Conservation (phyloP, 2,797 vertebrate genomes). For the Pogoniulus pusillus region DNA sequence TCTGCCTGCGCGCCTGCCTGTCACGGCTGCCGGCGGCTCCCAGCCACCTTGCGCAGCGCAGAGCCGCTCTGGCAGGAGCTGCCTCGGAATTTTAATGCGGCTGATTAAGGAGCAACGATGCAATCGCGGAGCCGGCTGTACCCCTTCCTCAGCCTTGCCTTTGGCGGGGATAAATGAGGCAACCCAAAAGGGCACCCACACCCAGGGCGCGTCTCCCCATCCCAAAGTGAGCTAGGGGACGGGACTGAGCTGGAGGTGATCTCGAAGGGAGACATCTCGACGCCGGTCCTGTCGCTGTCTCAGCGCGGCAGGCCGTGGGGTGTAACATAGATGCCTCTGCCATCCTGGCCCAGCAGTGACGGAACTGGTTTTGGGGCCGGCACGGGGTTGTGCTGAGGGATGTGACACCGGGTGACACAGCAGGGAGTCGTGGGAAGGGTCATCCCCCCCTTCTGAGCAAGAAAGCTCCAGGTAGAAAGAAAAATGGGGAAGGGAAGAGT, state of each 20-base stretch:
- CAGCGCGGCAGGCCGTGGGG: neutral
- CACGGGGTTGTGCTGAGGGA: neutral
- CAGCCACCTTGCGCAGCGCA: constrained; percentile 61
- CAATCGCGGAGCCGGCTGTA: neutral
- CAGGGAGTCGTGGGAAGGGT: neutral
- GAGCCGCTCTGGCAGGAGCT: constrained; percentile 66
- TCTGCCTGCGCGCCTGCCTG: constrained; percentile 73
- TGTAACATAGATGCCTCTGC: neutral
- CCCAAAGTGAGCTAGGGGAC: neutral
- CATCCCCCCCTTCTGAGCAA: neutral
- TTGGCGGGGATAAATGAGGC: constrained; percentile 17
- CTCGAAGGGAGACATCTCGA: neutral
- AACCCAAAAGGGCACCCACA: neutral
- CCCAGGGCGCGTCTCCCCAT: rapidly evolving
- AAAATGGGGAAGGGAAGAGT: neutral
- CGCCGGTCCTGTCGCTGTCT: neutral
- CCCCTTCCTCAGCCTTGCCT: neutral
- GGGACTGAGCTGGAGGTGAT: neutral
- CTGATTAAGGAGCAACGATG: constrained; percentile 33
- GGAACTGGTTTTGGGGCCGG: neutral
- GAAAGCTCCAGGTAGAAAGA: neutral
- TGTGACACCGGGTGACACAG: neutral
- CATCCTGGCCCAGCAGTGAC: rapidly evolving
- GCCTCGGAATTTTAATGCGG: constrained; percentile 72
- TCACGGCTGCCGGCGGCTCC: constrained; percentile 65